Evolutionary conservation across 2,113 vertebrate species (phyloP).

Genomic region (Corvus cornix): DNA sequence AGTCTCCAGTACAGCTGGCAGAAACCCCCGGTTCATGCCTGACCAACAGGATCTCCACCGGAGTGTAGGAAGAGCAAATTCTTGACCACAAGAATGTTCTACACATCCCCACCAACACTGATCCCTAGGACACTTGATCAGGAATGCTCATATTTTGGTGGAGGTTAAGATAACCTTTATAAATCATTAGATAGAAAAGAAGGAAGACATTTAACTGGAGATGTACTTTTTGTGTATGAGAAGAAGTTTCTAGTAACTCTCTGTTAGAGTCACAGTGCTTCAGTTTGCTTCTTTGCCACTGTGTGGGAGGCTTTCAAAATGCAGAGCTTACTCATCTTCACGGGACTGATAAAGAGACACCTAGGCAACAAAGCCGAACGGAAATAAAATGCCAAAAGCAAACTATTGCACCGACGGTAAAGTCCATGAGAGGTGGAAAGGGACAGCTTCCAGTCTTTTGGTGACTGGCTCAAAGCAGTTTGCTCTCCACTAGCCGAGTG

Average conservation of each 20-base stretch:
- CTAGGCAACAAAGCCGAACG: constrained; percentile 51
- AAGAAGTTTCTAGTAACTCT: constrained; percentile 32
- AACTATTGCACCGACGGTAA: not conserved
- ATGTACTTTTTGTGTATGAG: not conserved
- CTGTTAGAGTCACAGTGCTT: not conserved
- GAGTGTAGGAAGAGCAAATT: not conserved
- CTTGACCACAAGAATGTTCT: not conserved
- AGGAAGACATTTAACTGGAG: not conserved
- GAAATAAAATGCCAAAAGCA: constrained; percentile 2
- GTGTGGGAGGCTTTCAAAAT: constrained; percentile 56
- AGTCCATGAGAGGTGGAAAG: not conserved
- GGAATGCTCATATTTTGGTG: not conserved
- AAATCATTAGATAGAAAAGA: not conserved
- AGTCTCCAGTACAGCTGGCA: not conserved
- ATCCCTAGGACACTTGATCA: not conserved
- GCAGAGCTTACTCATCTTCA: constrained; percentile 64
- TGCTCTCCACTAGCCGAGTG: not conserved
- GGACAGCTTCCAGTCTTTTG: not conserved
- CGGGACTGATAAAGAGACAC: constrained; percentile 43
- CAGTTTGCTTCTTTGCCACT: constrained; percentile 32
- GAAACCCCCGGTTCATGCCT: rapidly evolving
- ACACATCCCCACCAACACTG: not conserved
- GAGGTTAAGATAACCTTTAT: not conserved
- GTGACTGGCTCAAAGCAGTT: not conserved
- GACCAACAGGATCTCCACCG: not conserved